A percentile compares a stretch with the other conserved stretches of the same genome.
Evolutionary conservation across 2,888 invertebrate species (phyloP).

Genomic region (Agriopis marginaria): DNA sequence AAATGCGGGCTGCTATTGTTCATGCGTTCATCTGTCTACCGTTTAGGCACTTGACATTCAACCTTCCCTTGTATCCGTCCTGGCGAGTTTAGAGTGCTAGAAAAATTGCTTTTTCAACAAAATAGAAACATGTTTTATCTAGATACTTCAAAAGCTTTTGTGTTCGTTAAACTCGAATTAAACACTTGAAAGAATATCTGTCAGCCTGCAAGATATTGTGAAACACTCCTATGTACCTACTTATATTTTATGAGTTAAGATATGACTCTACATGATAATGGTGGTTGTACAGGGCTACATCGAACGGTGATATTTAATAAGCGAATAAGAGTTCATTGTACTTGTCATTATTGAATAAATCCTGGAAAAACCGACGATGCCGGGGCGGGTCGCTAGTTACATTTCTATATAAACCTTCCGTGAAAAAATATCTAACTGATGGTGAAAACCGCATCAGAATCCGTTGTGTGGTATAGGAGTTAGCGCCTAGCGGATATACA

Average conservation of each 20-base stretch:
- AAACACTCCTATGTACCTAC: not conserved
- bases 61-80: conserved; percentile 43
- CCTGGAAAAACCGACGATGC: too few relatives aligned
- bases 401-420: too few relatives aligned
- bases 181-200: conserved; percentile 16
- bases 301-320: not conserved
- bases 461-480: too few relatives aligned
- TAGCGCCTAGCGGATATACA: too few relatives aligned
- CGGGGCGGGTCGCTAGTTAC: too few relatives aligned
- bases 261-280: not conserved
- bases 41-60: conserved; percentile 58
- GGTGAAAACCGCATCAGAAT: too few relatives aligned
- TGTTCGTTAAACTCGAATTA: conserved; percentile 27
- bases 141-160: conserved; percentile 27
- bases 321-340: too few relatives aligned
- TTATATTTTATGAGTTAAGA: too few relatives aligned
- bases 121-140: conserved; percentile 19
- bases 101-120: conserved; percentile 23
- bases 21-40: conserved; percentile 48
- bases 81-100: conserved; percentile 43
- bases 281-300: too few relatives aligned
- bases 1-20: conserved; percentile 66
- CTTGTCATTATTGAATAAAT: too few relatives aligned
- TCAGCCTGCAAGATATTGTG: conserved; percentile 6
- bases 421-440: too few relatives aligned